A percentile compares a stretch with the other conserved stretches of the same genome.
Evolutionary conservation across 1,140 invertebrate genomes (phyloP).

Genomic region (Medauroidea extradentata): DNA sequence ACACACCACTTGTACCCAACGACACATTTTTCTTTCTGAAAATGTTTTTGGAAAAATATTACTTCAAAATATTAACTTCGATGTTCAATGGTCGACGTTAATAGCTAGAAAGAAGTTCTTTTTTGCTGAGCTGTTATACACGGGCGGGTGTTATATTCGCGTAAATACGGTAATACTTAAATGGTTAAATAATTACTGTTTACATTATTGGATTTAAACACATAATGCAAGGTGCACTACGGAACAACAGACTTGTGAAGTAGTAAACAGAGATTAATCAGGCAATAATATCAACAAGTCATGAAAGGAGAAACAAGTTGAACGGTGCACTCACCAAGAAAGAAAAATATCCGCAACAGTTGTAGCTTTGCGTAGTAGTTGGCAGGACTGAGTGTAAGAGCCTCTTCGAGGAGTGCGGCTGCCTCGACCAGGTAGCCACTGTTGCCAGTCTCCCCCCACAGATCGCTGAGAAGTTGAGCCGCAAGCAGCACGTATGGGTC

Average conservation of each 20-base stretch:
- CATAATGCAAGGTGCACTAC: not conserved
- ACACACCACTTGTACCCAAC: too few relatives aligned
- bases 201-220: not conserved
- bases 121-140: too few relatives aligned
- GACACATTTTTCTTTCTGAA: too few relatives aligned
- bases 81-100: too few relatives aligned
- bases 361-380: constrained; percentile 76
- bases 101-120: too few relatives aligned
- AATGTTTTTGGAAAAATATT: too few relatives aligned
- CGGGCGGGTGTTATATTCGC: too few relatives aligned
- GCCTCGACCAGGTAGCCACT: constrained; percentile 58
- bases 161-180: too few relatives aligned
- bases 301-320: not conserved
- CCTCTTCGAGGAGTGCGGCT: constrained; percentile 62
- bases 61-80: too few relatives aligned
- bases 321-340: constrained; percentile 46
- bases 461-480: constrained; percentile 70
- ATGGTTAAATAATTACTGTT: too few relatives aligned
- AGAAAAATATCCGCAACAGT: constrained; percentile 65
- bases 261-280: not conserved
- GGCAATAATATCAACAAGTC: not conserved
- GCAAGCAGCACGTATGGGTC: constrained; percentile 77
- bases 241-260: not conserved
- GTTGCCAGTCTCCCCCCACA: constrained; percentile 54
- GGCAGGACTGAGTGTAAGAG: constrained; percentile 63